Evolutionary conservation across 2,113 vertebrate genomes (phyloP).

Genomic region (Halichoerus grypus): DNA sequence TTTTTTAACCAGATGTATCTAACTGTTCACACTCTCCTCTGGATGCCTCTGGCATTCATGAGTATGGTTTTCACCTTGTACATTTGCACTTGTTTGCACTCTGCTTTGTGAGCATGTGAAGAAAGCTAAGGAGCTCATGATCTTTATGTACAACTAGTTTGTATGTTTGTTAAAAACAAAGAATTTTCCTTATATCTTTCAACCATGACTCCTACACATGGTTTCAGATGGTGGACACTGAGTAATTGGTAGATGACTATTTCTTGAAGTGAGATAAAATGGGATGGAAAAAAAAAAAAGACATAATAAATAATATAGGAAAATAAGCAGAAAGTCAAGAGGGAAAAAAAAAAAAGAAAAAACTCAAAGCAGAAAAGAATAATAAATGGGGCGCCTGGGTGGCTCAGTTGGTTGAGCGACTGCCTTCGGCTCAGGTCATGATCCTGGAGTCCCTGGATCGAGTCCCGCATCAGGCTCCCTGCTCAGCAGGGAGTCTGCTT

Average conservation of each 20-base stretch:
- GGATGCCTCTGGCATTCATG: neutral
- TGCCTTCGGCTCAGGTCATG: too few relatives aligned
- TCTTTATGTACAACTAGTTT: neutral
- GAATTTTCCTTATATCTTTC: neutral
- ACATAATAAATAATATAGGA: neutral
- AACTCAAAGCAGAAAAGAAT: neutral
- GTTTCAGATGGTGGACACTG: neutral
- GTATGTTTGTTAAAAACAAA: neutral
- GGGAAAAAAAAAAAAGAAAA: neutral
- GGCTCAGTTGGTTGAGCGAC: too few relatives aligned
- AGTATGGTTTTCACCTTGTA: slow-evolving; percentile 47
- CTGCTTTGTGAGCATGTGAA: neutral
- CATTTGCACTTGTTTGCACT: slow-evolving; percentile 11
- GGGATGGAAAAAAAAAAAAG: neutral
- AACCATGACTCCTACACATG: neutral
- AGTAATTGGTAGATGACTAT: neutral
- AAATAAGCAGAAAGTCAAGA: neutral
- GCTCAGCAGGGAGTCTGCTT: too few relatives aligned
- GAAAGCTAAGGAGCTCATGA: neutral
- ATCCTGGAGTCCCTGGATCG: too few relatives aligned
- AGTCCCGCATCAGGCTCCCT: too few relatives aligned
- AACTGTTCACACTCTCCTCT: neutral
- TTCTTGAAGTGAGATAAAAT: neutral
- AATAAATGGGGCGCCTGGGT: too few relatives aligned
- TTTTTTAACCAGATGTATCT: neutral